phyloP scores from a whole-genome alignment of 2,113 vertebrate species.

The Silurus glanis region DNA sequence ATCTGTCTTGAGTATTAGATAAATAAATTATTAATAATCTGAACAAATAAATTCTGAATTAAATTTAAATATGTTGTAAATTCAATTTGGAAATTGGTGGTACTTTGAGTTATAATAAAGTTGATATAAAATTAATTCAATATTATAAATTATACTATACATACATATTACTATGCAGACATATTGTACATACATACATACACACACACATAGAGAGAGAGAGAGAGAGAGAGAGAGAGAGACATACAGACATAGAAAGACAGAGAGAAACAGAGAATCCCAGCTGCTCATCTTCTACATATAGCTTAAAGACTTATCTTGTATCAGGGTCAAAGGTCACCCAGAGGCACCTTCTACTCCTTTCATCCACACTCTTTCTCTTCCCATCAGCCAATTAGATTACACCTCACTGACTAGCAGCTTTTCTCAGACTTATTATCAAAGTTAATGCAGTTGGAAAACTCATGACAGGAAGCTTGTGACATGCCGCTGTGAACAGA shows the following conservation, averaged over 20 bases:
- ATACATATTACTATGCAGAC: no score
- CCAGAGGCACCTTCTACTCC: constrained; percentile 32
- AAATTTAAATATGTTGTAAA: no score
- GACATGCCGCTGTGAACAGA: constrained; percentile 55
- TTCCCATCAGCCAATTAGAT: constrained; percentile 69
- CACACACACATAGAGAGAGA: not conserved
- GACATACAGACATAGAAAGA: not conserved
- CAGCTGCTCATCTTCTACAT: constrained; percentile 36
- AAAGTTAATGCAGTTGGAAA: constrained; percentile 72
- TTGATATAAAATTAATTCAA: no score
- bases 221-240: not conserved
- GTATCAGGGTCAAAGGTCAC: constrained; percentile 44
- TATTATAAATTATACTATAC: no score
- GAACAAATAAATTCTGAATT: no score
- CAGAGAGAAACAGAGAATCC: not conserved
- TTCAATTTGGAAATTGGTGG: no score
- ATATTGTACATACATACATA: no score
- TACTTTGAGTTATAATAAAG: no score
- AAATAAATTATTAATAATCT: not conserved
- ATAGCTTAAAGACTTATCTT: constrained; percentile 23
- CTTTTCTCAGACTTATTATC: constrained; percentile 71
- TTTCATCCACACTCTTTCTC: constrained; percentile 50
- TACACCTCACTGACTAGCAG: constrained; percentile 63
- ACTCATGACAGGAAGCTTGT: constrained; percentile 73
- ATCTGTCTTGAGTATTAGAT: no score